Percentiles rank a stretch among this genome's conserved stretches.
These are phyloP conservation scores for Cataglyphis hispanica DNA, from an alignment of 1,140 invertebrate genomes.

Conservation along the genomic window DNA sequence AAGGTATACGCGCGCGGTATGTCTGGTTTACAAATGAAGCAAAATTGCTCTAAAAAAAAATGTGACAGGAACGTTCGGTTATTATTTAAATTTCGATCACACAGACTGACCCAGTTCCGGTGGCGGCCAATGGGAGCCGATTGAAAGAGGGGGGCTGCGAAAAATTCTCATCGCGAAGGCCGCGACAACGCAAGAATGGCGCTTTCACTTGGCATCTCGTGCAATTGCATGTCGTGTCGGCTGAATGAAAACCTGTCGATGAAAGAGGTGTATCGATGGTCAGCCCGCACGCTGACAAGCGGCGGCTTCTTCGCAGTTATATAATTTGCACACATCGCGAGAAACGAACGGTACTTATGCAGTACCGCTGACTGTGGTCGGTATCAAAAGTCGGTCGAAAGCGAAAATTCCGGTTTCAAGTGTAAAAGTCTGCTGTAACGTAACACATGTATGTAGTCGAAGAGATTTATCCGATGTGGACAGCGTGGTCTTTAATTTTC, in stretches of 20 bases:
- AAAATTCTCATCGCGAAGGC: conserved; percentile 52
- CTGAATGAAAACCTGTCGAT: conserved; percentile 60
- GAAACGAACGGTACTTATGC: conserved; percentile 46
- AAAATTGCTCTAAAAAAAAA: conserved; percentile 76
- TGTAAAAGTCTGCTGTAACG: conserved; percentile 16
- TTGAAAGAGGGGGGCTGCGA: conserved; percentile 11
- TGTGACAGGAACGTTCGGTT: conserved; percentile 70
- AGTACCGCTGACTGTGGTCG: not conserved
- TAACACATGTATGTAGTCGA: not conserved
- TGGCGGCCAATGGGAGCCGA: not conserved
- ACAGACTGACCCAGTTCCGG: conserved; percentile 66
- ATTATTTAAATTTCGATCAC: conserved; percentile 80
- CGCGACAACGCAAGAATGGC: conserved; percentile 30
- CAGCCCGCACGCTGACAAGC: conserved; percentile 50
- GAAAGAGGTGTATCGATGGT: conserved; percentile 58
- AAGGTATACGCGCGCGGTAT: conserved; percentile 66
- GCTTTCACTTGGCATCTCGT: conserved; percentile 44
- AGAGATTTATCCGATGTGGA: not conserved
- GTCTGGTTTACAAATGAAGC: conserved; percentile 76
- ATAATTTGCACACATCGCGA: conserved; percentile 42
- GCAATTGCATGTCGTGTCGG: conserved; percentile 51
- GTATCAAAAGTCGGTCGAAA: conserved; percentile 46
- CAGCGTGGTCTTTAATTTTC: not conserved
- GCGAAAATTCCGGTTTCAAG: conserved; percentile 46
- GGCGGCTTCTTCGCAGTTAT: conserved; percentile 37